Conservation (phyloP, 2,113 vertebrate genomes). For the Herpailurus yagouaroundi region DNA sequence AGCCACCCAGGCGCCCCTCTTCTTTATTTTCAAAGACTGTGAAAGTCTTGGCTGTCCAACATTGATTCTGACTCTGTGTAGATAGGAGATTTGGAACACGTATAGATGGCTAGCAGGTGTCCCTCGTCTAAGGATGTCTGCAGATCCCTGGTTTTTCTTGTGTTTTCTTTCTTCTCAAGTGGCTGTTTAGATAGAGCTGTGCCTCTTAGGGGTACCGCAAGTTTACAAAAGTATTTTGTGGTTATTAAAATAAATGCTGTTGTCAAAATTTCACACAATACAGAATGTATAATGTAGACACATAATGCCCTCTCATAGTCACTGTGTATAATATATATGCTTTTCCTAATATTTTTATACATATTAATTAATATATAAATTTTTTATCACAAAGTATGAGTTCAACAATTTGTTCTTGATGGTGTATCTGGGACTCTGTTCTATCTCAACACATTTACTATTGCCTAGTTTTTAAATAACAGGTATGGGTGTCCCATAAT, state of each 20-base stretch:
- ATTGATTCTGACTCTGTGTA: background rate
- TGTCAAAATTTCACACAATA: background rate
- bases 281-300: background rate
- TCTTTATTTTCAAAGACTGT: background rate
- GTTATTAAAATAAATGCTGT: background rate
- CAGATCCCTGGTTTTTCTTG: background rate
- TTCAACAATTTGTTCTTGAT: background rate
- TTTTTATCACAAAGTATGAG: background rate
- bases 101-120: background rate
- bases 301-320: background rate
- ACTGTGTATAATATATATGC: background rate
- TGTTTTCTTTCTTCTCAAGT: background rate
- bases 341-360: background rate
- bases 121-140: background rate
- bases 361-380: background rate
- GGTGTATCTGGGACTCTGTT: background rate
- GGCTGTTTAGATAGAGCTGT: background rate
- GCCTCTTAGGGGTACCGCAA: background rate
- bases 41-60: background rate
- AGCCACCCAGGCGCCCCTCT: background rate
- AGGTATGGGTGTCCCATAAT: background rate
- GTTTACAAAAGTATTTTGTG: background rate
- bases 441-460: background rate
- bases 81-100: background rate
- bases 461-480: background rate